phyloP scores from a whole-genome alignment of 2,113 vertebrate genomes.

The Rhodinocichla rosea region DNA sequence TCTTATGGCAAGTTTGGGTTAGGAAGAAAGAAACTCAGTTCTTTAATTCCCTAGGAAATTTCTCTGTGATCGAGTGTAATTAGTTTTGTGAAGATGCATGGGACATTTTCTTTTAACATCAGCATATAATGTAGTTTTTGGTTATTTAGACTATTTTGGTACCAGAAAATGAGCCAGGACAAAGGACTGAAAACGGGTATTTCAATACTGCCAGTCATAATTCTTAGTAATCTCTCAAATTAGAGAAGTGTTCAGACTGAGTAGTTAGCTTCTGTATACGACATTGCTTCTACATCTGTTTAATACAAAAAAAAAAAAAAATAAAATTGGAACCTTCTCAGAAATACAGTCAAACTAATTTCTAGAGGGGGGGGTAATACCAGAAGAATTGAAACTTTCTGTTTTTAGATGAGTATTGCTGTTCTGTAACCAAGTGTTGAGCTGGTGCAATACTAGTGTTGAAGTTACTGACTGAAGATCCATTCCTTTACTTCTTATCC shows the following conservation, averaged over 20 bases:
- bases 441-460: background rate
- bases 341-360: background rate
- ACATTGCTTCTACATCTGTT: background rate
- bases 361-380: background rate
- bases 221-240: background rate
- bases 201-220: background rate
- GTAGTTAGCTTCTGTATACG: background rate
- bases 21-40: background rate
- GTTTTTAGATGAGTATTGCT: background rate
- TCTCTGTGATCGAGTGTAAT: background rate
- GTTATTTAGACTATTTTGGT: background rate
- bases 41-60: background rate
- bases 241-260: background rate
- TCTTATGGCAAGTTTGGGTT: background rate
- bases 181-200: background rate
- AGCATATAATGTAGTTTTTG: background rate
- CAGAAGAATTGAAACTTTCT: background rate
- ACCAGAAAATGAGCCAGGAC: background rate
- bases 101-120: background rate
- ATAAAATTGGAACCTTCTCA: background rate
- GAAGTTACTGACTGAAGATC: background rate
- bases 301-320: background rate
- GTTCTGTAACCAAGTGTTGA: background rate
- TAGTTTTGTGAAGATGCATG: accelerated
- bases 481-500: background rate